Base-by-base conservation (phyloP, 2,113 vertebrate species). In the Sakesphorus luctuosus region DNA sequence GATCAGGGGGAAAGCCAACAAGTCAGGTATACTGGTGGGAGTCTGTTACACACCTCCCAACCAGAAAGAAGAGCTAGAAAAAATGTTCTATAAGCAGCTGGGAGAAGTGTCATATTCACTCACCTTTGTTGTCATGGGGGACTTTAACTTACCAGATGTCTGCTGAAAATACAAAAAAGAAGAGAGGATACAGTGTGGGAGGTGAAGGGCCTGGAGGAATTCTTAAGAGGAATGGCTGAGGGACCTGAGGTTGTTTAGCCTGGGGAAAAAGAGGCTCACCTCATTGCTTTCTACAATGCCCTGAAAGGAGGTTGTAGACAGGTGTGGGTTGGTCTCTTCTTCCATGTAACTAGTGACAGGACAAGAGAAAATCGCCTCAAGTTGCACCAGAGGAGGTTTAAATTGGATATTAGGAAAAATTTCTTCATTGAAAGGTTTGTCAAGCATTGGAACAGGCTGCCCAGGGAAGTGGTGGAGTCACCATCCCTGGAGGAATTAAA, bases 61-160 rank as follows among this genome's bases (percentile, higher is more conserved):
- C 7, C 21, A 47, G 21, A 14, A 36, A 16, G 53, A 90, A 69
- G 40, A 56, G 18, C 11, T 49, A 49, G 68, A 63, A 5, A 36
- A 69, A 84, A 63, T 63, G 36, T 35, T 69, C 25, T 36, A 2
- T 31, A 13, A 83, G 47, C 14, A 76, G 19, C 19, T 52, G 26
- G 47, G 35, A 52, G 19, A 38, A 52, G 20, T 49, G 16, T 40
- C 20, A 26, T 40, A 49, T 35, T 69, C 0, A 0, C 35, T 83
- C n/a, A 26, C 14, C 5, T 13, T 55, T 90, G 38, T 59, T 75
- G 38, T 47, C 16, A 18, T 47, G 11, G 28, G 7, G 46, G 16
- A n/a, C 46, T 47, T 75, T 20, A 47, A 26, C 13, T 83, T 18
- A 69, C 13, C 13, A 47, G n/a, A 40, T 83, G 4, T 47, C 63